Conservation (phyloP, 1,140 invertebrate genomes). For the Megathymus violae region DNA sequence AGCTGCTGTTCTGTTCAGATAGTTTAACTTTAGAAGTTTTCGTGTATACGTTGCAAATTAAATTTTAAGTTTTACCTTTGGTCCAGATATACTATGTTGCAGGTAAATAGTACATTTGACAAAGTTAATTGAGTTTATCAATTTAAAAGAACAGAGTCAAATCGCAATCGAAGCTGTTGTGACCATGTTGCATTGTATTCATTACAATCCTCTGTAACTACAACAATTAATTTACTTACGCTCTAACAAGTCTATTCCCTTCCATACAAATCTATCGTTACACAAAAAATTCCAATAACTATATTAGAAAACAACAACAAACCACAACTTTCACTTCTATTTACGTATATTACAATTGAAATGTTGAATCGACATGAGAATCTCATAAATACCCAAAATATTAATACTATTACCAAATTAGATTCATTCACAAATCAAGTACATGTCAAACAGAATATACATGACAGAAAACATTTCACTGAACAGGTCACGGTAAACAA, state of each 20-base stretch:
- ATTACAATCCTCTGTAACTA: too few relatives aligned
- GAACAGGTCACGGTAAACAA: too few relatives aligned
- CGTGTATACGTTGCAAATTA: neutral
- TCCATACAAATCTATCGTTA: neutral
- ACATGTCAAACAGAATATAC: neutral
- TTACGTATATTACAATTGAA: neutral
- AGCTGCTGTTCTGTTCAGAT: constrained; percentile 10
- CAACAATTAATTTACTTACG: too few relatives aligned
- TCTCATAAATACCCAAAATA: constrained; percentile 24
- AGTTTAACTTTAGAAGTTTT: constrained; percentile 19
- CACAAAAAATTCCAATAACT: neutral
- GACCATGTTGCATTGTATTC: too few relatives aligned
- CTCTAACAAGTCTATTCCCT: too few relatives aligned
- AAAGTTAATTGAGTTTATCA: too few relatives aligned
- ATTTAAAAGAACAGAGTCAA: too few relatives aligned
- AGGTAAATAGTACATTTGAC: too few relatives aligned
- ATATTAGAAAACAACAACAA: constrained; percentile 16
- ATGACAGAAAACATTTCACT: too few relatives aligned
- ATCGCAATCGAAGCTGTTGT: neutral
- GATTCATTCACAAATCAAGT: neutral
- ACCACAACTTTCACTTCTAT: constrained; percentile 10
- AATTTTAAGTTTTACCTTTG: too few relatives aligned
- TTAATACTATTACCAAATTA: constrained; percentile 15
- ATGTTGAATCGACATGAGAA: constrained; percentile 15
- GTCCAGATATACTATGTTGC: too few relatives aligned